These are phyloP conservation scores for Lasioglossum oenotherae DNA, from an alignment of 2,888 invertebrate genomes.

Conservation along the genomic window DNA sequence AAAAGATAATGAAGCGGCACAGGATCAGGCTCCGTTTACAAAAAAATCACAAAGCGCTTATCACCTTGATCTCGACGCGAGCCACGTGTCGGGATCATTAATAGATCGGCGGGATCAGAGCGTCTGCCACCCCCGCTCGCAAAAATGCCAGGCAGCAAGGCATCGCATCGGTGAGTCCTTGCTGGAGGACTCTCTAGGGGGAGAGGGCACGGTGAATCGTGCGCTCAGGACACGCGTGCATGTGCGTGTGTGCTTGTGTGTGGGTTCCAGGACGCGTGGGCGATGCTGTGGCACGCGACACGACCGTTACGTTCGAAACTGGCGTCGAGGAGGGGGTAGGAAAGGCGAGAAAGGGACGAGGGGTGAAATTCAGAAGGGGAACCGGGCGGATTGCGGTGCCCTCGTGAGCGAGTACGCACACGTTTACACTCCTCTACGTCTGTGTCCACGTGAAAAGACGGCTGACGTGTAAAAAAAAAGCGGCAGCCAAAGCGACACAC, in stretches of 20 bases:
- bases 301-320: constrained; percentile 83
- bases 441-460: constrained; percentile 57
- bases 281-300: constrained; percentile 84
- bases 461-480: constrained; percentile 46
- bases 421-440: neutral
- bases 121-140: constrained; percentile 38
- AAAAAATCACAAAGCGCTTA: constrained; percentile 36
- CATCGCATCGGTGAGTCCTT: constrained; percentile 47
- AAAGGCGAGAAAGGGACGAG: constrained; percentile 70
- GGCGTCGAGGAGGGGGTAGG: constrained; percentile 69
- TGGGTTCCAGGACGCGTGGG: constrained; percentile 83
- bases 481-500: constrained; percentile 57
- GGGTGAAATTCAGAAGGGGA: constrained; percentile 74
- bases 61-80: constrained; percentile 27
- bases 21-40: neutral
- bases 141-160: constrained; percentile 59
- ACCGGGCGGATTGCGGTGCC: constrained; percentile 66
- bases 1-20: neutral
- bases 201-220: constrained; percentile 44
- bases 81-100: constrained; percentile 55
- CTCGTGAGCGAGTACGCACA: constrained; percentile 40
- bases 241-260: constrained; percentile 62
- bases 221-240: constrained; percentile 26
- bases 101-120: constrained; percentile 33
- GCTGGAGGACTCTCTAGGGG: constrained; percentile 28